Evolutionary conservation across 2,888 invertebrate species (phyloP), one percentile per base, ranked within the genome.

Genomic region (Ligdia adustata): DNA sequence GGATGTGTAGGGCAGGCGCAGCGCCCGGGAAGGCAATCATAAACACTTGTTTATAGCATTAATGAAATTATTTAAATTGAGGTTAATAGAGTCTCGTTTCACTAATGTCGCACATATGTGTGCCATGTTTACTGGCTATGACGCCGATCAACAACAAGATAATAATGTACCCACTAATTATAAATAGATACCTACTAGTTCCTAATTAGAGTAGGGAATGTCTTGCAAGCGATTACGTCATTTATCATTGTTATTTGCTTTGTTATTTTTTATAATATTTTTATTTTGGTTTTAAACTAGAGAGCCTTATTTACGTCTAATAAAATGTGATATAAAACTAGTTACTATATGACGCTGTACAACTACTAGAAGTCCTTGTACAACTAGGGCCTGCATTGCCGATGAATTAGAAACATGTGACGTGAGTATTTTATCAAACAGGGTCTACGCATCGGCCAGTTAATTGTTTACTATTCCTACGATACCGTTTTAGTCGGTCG

Each of bases 71-170:
- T 82, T 83, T 71, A 75, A 84, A 90, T 83, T 80, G 83, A 88
- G 89, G 88, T 89, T 88, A 88, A 88, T 86, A 78, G 83, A 77
- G 74, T 79, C 75, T 81, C 75, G 77, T 81, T 78, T 77, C 75
- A 79, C 78, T 81, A 75, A 79, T 84, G 89, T 83, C 84, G 74
- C 85, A 86, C 88, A 88, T 79, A 83, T 90, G 88, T 81, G 81
- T 76, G 72, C 82, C 86, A 85, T 88, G 84, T 82, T 85, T 83
- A 82, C 79, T 72, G 72, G 66, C 64, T 69, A 66, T 70, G 69
- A 64, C 73, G 73, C 73, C 79, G 78, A 79, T 79, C 79, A 79
- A 83, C 75, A 82, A 80, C 79, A 78, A 78, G 69, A 81, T 75
- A 69, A 51, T 60, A 51, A 31, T 46, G 38, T 57, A 47, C 42